phyloP scores from a whole-genome alignment of 2,888 invertebrate genomes.

The Lampropteryx suffumata region DNA sequence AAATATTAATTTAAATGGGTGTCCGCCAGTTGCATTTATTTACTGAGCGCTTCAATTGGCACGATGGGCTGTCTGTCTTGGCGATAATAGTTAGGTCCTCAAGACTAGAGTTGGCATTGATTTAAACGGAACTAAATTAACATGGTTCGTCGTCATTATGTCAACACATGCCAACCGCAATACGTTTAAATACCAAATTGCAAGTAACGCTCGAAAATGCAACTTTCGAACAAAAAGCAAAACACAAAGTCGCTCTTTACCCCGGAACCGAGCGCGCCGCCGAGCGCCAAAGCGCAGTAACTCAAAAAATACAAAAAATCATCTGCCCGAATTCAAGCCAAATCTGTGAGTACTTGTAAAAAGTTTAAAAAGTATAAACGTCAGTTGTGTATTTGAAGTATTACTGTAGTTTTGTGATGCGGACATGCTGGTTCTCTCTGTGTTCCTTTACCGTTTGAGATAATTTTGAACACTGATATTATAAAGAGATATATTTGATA shows the following conservation, averaged over 20 bases:
- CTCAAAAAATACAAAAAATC: conserved; percentile 36
- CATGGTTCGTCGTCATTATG: too few species aligned
- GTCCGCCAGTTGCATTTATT: too few species aligned
- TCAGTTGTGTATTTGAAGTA: conserved; percentile 15
- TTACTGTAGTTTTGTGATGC: not conserved
- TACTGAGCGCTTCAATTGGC: too few species aligned
- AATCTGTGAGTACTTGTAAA: conserved; percentile 29
- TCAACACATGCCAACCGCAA: not conserved
- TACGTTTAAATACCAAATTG: not conserved
- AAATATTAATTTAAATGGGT: too few species aligned
- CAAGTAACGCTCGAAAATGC: conserved; percentile 1
- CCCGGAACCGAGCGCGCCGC: conserved; percentile 29
- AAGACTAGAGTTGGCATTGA: too few species aligned
- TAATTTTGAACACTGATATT: too few species aligned
- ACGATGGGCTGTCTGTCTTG: too few species aligned
- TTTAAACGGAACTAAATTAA: too few species aligned
- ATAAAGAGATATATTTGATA: too few species aligned
- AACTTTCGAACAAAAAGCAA: conserved; percentile 9
- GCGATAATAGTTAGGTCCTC: too few species aligned
- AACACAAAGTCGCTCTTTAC: conserved; percentile 11
- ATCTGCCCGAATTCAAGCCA: conserved; percentile 30
- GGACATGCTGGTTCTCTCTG: not conserved
- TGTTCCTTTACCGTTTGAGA: too few species aligned
- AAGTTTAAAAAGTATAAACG: conserved; percentile 27
- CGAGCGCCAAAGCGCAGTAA: conserved; percentile 32